Evolutionary conservation across 1,140 invertebrate species (phyloP).

Genomic region (Ruditapes philippinarum): DNA sequence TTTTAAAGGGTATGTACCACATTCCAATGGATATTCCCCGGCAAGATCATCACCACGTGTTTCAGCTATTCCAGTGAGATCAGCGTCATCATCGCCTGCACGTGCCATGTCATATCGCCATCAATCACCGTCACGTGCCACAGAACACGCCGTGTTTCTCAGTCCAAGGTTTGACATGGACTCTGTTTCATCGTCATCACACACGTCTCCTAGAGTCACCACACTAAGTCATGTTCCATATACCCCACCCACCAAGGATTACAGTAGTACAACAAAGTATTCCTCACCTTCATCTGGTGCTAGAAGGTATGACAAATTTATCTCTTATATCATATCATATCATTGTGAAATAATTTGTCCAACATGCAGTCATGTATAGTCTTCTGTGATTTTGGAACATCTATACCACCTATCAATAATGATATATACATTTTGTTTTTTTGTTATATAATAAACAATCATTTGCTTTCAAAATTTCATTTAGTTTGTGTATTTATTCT

Average conservation of each 20-base stretch:
- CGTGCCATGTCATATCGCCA: background rate
- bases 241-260: slow-evolving; percentile 75
- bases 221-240: slow-evolving; percentile 33
- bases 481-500: too few relatives aligned
- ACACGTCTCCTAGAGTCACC: background rate
- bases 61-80: background rate
- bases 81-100: slow-evolving; percentile 33
- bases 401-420: too few relatives aligned
- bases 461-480: too few relatives aligned
- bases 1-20: slow-evolving; percentile 72
- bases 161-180: slow-evolving; percentile 46
- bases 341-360: too few relatives aligned
- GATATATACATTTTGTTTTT: too few relatives aligned
- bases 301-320: slow-evolving; percentile 70
- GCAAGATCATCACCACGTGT: slow-evolving; percentile 36
- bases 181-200: slow-evolving; percentile 36
- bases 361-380: too few relatives aligned
- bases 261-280: slow-evolving; percentile 59
- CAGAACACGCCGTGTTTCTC: background rate
- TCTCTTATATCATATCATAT: too few relatives aligned
- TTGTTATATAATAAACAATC: too few relatives aligned
- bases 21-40: slow-evolving; percentile 69
- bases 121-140: background rate
- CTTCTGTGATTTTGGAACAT: too few relatives aligned
- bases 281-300: slow-evolving; percentile 74